These are phyloP conservation scores for Reticulitermes lucifugus DNA, from an alignment of 2,888 invertebrate species.

Conservation along the genomic window DNA sequence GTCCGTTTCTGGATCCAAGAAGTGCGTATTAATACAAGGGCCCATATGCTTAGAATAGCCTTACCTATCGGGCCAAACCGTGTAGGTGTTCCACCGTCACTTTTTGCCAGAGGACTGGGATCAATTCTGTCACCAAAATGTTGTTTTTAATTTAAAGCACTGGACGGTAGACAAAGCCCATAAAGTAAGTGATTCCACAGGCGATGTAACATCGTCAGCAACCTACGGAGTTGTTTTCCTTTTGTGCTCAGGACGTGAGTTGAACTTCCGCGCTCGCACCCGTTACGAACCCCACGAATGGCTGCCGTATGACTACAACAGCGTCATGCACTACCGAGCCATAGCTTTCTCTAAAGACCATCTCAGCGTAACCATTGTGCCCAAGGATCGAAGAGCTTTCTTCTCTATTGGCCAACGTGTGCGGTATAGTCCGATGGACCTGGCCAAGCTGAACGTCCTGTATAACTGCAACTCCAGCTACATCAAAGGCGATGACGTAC, in stretches of 20 bases:
- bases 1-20: no score
- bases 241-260: slow-evolving; percentile 55
- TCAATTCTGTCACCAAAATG: no score
- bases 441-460: slow-evolving; percentile 59
- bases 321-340: slow-evolving; percentile 64
- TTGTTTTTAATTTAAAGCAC: no score
- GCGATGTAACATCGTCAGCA: no score
- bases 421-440: slow-evolving; percentile 57
- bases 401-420: slow-evolving; percentile 61
- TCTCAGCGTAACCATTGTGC: slow-evolving; percentile 62
- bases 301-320: slow-evolving; percentile 58
- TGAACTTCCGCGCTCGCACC: slow-evolving; percentile 56
- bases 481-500: background rate
- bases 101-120: no score
- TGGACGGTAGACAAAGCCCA: no score
- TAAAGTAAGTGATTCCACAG: no score
- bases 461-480: slow-evolving; percentile 56
- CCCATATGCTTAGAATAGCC: no score
- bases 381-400: slow-evolving; percentile 58
- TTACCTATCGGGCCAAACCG: no score
- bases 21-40: no score
- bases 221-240: no score
- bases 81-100: no score
- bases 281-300: slow-evolving; percentile 55
- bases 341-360: slow-evolving; percentile 66